Evolutionary conservation across 2,113 vertebrate genomes (phyloP).

Genomic region (Epinephelus lanceolatus): DNA sequence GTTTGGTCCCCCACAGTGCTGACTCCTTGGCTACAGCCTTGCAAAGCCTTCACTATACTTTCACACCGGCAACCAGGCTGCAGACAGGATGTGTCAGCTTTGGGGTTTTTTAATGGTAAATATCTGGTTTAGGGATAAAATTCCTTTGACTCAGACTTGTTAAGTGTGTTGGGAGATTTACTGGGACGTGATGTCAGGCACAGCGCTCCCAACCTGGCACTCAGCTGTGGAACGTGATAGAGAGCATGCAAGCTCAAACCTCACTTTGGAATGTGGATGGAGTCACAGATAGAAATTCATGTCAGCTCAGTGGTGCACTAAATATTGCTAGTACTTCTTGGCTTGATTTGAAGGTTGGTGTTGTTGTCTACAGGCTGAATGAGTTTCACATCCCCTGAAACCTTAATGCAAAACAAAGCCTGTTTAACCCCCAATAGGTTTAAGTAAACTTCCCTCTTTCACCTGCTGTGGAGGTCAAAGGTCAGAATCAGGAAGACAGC

Average conservation of each 20-base stretch:
- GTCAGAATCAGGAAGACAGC: constrained; percentile 1
- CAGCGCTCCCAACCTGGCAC: neutral
- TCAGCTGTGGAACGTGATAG: constrained; percentile 59
- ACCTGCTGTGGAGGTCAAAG: constrained; percentile 18
- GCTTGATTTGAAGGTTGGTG: neutral
- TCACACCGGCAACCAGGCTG: neutral
- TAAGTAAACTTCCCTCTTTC: neutral
- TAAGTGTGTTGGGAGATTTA: neutral
- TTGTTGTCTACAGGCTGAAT: neutral
- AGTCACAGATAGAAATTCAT: constrained; percentile 8
- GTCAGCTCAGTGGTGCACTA: neutral
- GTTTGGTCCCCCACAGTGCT: too few species aligned
- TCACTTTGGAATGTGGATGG: constrained; percentile 11
- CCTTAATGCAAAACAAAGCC: neutral
- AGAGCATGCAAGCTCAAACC: constrained; percentile 33
- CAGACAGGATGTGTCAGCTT: neutral
- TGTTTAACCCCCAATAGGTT: neutral
- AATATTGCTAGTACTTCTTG: neutral
- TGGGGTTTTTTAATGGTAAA: neutral
- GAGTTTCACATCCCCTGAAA: neutral
- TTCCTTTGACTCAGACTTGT: neutral
- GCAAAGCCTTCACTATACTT: neutral
- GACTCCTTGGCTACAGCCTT: too few species aligned
- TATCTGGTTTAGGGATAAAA: constrained; percentile 9
- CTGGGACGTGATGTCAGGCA: constrained; percentile 23